Evolutionary conservation across 2,797 vertebrate genomes (phyloP).

Genomic region (Rhyacichthys aspro): DNA sequence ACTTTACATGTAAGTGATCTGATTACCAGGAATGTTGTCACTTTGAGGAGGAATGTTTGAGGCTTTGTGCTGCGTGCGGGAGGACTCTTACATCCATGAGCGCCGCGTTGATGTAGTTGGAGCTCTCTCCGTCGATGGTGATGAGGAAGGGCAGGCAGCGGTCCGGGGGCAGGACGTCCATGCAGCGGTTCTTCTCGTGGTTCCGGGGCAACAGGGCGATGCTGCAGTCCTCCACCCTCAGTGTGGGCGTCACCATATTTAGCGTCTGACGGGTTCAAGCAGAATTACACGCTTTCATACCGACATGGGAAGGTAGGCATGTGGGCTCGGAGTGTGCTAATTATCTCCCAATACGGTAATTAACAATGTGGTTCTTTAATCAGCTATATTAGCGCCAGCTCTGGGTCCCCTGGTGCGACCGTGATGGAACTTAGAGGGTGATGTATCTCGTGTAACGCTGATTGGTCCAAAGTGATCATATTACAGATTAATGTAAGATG

Average conservation of each 20-base stretch:
- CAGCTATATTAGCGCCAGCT: slow-evolving; percentile 58
- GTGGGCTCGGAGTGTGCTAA: slow-evolving; percentile 40
- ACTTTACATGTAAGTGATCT: slow-evolving; percentile 14
- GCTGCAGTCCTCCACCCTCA: slow-evolving; percentile 95
- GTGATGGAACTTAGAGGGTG: slow-evolving; percentile 46
- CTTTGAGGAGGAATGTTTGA: slow-evolving; percentile 1
- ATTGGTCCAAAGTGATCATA: slow-evolving; percentile 41
- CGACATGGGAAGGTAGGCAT: slow-evolving; percentile 26
- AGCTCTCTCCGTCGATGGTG: slow-evolving; percentile 94
- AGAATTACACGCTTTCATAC: slow-evolving; percentile 38
- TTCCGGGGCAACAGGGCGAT: slow-evolving; percentile 94
- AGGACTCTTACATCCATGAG: slow-evolving; percentile 92
- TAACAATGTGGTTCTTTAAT: slow-evolving; percentile 70
- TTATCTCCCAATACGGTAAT: slow-evolving; percentile 64
- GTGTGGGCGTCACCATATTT: slow-evolving; percentile 95
- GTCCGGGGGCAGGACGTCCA: slow-evolving; percentile 94
- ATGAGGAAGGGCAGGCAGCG: slow-evolving; percentile 97
- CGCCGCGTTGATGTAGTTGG: slow-evolving; percentile 97
- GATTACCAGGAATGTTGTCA: not conserved
- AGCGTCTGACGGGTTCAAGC: slow-evolving; percentile 68
- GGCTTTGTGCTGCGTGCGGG: slow-evolving; percentile 23
- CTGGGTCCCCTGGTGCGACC: slow-evolving; percentile 54
- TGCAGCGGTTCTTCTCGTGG: slow-evolving; percentile 96
- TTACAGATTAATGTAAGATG: slow-evolving; percentile 43
- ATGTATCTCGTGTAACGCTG: slow-evolving; percentile 34